Evolutionary conservation across 2,888 invertebrate species (phyloP).

Genomic region (Cheilosia urbana): DNA sequence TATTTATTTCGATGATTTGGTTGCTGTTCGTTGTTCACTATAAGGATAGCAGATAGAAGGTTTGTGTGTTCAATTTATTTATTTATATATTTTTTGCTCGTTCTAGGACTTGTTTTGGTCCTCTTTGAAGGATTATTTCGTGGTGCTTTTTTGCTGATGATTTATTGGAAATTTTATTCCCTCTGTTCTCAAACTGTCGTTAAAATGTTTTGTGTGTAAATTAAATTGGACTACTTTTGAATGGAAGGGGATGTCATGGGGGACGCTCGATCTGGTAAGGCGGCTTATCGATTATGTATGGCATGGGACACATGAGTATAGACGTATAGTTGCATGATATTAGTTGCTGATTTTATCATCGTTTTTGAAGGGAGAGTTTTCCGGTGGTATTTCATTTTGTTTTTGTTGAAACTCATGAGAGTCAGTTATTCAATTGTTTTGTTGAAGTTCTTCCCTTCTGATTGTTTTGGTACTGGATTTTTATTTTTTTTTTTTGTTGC

Average conservation of each 20-base stretch:
- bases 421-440: conserved; percentile 32
- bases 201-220: conserved; percentile 75
- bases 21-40: conserved; percentile 46
- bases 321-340: conserved; percentile 48
- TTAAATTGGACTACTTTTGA: conserved; percentile 63
- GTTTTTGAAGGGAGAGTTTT: conserved; percentile 26
- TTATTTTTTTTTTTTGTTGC: conserved; percentile 9
- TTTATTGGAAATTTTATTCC: conserved; percentile 74
- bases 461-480: conserved; percentile 25
- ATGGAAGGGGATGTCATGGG: background rate
- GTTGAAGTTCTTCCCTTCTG: conserved; percentile 16
- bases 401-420: background rate
- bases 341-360: conserved; percentile 66
- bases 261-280: background rate
- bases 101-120: conserved; percentile 10
- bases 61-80: conserved; percentile 13
- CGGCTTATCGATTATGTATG: conserved; percentile 50
- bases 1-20: conserved; percentile 73
- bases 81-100: background rate
- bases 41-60: background rate
- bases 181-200: conserved; percentile 76
- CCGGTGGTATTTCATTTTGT: background rate
- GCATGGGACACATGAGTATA: conserved; percentile 14
- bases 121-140: conserved; percentile 45
- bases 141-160: conserved; percentile 53